Evolutionary conservation across 1,140 invertebrate genomes (phyloP).

Genomic region (Drosophila nasuta): DNA sequence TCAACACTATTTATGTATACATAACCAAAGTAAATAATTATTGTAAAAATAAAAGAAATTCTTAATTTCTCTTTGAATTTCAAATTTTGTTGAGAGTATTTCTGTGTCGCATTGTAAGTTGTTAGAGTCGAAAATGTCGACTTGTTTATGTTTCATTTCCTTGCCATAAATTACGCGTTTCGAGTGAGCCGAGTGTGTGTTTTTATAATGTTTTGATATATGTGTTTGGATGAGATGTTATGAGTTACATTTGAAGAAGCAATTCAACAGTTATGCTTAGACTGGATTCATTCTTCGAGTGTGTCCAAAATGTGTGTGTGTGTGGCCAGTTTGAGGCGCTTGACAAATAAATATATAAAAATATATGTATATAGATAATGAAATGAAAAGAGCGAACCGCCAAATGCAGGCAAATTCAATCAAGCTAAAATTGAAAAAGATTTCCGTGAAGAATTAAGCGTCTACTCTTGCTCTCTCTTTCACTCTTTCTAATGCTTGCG

Average conservation of each 20-base stretch:
- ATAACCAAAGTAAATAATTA: too few relatives aligned
- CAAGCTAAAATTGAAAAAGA: conserved; percentile 76
- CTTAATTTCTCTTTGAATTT: background rate
- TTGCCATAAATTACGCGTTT: conserved; percentile 69
- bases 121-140: background rate
- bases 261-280: conserved; percentile 34
- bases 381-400: conserved; percentile 17
- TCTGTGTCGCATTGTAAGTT: conserved; percentile 15
- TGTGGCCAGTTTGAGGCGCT: conserved; percentile 53
- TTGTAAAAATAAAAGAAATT: background rate
- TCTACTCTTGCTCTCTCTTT: conserved; percentile 1
- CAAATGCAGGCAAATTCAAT: conserved; percentile 72
- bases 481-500: conserved; percentile 55
- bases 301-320: conserved; percentile 3
- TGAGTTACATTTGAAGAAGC: conserved; percentile 41
- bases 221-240: conserved; percentile 49
- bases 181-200: conserved; percentile 30
- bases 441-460: conserved; percentile 65
- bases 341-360: conserved; percentile 33
- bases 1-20: too few relatives aligned
- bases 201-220: conserved; percentile 64
- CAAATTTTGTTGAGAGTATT: conserved; percentile 27
- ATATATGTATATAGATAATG: background rate
- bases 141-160: conserved; percentile 70
- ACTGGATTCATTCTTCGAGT: background rate